A percentile compares a stretch with the other conserved stretches of the same genome.
Evolutionary conservation across 2,888 invertebrate species (phyloP).

Genomic region (Serripes groenlandicus): DNA sequence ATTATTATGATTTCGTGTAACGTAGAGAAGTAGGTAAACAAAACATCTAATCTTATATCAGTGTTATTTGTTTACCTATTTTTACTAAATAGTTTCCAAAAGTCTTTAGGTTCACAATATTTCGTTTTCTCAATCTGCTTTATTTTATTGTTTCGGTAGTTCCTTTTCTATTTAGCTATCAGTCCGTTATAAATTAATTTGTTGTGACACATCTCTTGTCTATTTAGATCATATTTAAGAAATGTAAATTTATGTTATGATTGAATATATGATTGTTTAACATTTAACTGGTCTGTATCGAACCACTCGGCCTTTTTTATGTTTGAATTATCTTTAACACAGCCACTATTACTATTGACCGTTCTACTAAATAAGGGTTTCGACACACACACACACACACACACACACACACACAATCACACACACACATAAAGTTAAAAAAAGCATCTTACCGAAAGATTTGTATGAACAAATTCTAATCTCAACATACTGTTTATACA

Average conservation of each 20-base stretch:
- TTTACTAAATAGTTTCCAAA: slow-evolving; percentile 13
- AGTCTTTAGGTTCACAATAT: slow-evolving; percentile 12
- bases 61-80: not conserved
- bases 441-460: too few relatives aligned
- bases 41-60: slow-evolving; percentile 2
- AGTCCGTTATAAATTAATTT: not conserved
- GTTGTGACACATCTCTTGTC: not conserved
- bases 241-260: not conserved
- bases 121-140: not conserved
- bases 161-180: not conserved
- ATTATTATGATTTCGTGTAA: not conserved
- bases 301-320: slow-evolving; percentile 4
- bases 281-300: not conserved
- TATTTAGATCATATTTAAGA: not conserved
- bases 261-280: not conserved
- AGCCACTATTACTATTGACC: too few relatives aligned
- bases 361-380: too few relatives aligned
- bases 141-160: not conserved
- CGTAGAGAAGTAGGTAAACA: slow-evolving; percentile 1
- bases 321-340: not conserved
- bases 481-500: too few relatives aligned
- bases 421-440: too few relatives aligned
- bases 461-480: too few relatives aligned
- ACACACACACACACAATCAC: too few relatives aligned
- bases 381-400: too few relatives aligned